Evolutionary conservation across 2,113 vertebrate genomes (phyloP).

Genomic region (Myocastor coypus): DNA sequence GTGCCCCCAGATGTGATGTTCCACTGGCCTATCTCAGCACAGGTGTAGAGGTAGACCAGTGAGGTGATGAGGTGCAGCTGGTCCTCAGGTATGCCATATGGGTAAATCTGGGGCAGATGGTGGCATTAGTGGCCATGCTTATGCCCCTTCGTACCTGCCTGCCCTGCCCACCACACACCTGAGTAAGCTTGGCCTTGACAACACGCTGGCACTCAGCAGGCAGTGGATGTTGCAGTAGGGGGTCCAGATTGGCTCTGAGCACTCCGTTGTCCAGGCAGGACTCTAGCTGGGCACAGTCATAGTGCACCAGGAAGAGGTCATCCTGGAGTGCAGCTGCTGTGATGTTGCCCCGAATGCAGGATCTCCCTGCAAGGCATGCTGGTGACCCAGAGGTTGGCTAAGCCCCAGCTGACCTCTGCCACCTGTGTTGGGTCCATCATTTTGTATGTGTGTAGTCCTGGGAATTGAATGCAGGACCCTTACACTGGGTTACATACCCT

Average conservation of each 20-base stretch:
- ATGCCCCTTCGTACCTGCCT: rapidly evolving
- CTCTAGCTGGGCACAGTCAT: slow-evolving; percentile 56
- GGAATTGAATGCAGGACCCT: not conserved
- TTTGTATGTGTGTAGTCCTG: not conserved
- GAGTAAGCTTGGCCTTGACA: slow-evolving; percentile 81
- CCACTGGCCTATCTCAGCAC: slow-evolving; percentile 80
- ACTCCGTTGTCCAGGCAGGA: slow-evolving; percentile 75
- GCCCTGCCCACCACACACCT: slow-evolving; percentile 64
- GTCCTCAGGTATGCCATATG: slow-evolving; percentile 70
- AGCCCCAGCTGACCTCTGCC: not conserved
- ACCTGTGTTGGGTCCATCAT: not conserved
- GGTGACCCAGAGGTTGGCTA: rapidly evolving
- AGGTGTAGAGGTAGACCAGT: slow-evolving; percentile 65
- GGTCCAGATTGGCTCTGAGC: slow-evolving; percentile 75
- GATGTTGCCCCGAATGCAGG: slow-evolving; percentile 53
- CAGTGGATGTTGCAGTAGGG: slow-evolving; percentile 60
- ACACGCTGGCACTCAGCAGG: rapidly evolving
- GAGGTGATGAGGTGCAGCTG: slow-evolving; percentile 71
- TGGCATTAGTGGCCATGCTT: not conserved
- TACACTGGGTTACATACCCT: not conserved
- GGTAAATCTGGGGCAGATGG: slow-evolving; percentile 75
- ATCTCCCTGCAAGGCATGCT: slow-evolving; percentile 17
- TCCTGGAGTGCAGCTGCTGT: not conserved
- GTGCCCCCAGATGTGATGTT: slow-evolving; percentile 71
- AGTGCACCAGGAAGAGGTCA: rapidly evolving